Percentiles rank a stretch among this genome's conserved stretches.
phyloP scores from a whole-genome alignment of 2,888 invertebrate species.

The Morpho helenor region DNA sequence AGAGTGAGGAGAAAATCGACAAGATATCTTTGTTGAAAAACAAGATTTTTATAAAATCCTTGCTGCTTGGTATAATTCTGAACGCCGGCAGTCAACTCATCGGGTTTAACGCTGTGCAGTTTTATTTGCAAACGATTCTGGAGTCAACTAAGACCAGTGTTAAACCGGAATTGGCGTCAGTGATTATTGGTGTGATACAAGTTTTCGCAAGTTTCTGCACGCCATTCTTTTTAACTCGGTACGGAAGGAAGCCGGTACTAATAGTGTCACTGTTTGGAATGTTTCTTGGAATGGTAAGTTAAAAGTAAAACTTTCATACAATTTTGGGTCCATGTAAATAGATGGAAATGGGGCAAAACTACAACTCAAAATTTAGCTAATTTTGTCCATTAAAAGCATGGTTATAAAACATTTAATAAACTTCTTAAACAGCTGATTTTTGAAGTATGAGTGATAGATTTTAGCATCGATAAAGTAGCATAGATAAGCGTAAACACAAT shows the following conservation, averaged over 20 bases:
- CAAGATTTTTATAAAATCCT: conserved; percentile 35
- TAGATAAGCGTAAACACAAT: too few species aligned
- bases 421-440: too few species aligned
- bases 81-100: conserved; percentile 35
- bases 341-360: too few species aligned
- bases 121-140: conserved; percentile 54
- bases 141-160: conserved; percentile 49
- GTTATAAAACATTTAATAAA: too few species aligned
- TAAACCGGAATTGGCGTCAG: conserved; percentile 46
- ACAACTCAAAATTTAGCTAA: too few species aligned
- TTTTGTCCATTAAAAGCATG: too few species aligned
- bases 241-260: conserved; percentile 43
- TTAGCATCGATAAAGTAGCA: too few species aligned
- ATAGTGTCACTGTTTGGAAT: conserved; percentile 32
- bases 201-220: conserved; percentile 45
- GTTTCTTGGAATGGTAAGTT: conserved; percentile 41
- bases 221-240: conserved; percentile 38
- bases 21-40: conserved; percentile 32
- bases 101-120: conserved; percentile 49
- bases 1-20: conserved; percentile 20
- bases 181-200: conserved; percentile 49
- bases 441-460: too few species aligned
- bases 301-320: not conserved
- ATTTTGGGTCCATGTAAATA: too few species aligned
- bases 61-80: conserved; percentile 33